phyloP scores from a whole-genome alignment of 2,113 vertebrate genomes.

The Callaeas wilsoni region DNA sequence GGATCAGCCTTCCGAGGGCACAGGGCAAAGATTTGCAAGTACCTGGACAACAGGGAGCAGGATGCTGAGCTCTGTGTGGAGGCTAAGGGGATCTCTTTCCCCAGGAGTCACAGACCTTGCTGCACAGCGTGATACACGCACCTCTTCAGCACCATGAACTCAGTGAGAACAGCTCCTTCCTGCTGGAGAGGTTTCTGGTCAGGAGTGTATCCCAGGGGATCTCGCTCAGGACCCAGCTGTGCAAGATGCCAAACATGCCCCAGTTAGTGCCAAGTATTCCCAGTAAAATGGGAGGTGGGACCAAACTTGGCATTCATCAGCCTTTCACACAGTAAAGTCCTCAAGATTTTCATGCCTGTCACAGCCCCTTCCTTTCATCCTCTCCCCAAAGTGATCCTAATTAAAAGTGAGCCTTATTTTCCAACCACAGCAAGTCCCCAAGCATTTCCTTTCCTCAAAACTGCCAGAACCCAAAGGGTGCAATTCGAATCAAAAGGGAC shows the following conservation, averaged over 20 bases:
- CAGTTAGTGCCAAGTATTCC: neutral
- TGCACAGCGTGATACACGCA: accelerated
- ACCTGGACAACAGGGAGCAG: neutral
- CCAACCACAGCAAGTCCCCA: neutral
- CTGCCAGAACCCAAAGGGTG: neutral
- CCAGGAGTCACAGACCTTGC: neutral
- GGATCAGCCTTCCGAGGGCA: neutral
- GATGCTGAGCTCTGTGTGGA: neutral
- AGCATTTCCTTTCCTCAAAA: conserved; percentile 37
- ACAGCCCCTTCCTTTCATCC: neutral
- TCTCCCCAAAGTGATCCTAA: neutral
- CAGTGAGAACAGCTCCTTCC: neutral
- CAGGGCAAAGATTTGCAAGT: neutral
- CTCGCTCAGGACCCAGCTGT: neutral
- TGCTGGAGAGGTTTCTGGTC: neutral
- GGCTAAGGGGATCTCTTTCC: neutral
- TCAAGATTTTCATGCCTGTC: neutral
- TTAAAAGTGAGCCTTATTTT: neutral
- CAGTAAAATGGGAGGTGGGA: accelerated
- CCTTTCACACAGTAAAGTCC: neutral
- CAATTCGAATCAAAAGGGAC: neutral
- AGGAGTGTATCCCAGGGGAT: neutral
- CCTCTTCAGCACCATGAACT: accelerated
- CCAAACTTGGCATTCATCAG: neutral
- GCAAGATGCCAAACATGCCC: neutral